A percentile compares a stretch with the other conserved stretches of the same genome.
Conservation (phyloP, 2,888 invertebrate genomes). For the Bombylius discolor region DNA sequence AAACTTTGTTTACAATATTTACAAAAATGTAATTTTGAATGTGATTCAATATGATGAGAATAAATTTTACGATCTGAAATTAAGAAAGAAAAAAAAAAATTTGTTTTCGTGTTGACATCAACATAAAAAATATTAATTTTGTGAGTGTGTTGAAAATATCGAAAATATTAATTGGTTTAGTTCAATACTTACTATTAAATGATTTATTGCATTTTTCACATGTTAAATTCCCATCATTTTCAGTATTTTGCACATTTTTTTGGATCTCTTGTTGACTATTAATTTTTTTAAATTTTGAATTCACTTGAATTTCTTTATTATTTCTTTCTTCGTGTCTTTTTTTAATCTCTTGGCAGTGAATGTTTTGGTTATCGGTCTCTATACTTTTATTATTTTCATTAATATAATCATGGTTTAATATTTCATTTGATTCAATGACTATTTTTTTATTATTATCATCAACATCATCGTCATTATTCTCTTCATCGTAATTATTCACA, state of each 20-base stretch:
- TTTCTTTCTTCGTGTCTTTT: no score
- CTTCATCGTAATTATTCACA: no score
- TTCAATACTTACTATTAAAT: neutral
- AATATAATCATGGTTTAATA: neutral
- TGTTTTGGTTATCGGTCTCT: no score
- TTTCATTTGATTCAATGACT: no score
- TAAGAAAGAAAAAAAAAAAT: neutral
- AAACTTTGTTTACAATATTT: slow-evolving; percentile 1
- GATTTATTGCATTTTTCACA: neutral
- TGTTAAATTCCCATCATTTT: neutral
- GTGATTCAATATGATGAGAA: slow-evolving; percentile 1
- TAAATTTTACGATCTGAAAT: neutral
- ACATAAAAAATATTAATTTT: no score
- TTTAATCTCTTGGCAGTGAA: no score
- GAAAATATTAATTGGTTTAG: no score
- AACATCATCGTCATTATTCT: no score
- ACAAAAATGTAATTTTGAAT: slow-evolving; percentile 3
- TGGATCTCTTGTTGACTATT: neutral
- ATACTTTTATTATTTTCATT: neutral
- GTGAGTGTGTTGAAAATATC: no score
- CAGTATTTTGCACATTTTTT: neutral
- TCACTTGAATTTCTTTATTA: no score
- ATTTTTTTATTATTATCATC: no score
- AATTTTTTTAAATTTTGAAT: neutral
- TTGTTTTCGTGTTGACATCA: no score